A percentile compares a stretch with the other conserved stretches of the same genome.
phyloP scores from a whole-genome alignment of 1,140 invertebrate genomes.

The Pissodes strobi region DNA sequence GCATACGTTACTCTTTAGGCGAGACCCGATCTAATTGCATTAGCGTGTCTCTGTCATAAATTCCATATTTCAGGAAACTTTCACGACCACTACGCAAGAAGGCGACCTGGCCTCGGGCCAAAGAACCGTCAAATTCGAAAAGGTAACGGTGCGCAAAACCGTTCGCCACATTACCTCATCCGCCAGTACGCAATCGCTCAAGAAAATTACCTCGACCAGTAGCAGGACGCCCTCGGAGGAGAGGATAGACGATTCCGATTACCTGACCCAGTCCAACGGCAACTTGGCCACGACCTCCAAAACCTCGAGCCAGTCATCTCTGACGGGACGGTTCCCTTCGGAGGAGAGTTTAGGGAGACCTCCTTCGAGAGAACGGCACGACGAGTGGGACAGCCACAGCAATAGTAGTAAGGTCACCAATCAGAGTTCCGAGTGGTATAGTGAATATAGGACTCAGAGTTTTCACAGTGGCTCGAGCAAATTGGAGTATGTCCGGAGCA shows the following conservation, averaged over 20 bases:
- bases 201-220: slow-evolving; percentile 13
- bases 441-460: slow-evolving; percentile 62
- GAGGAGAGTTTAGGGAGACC: slow-evolving; percentile 60
- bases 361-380: slow-evolving; percentile 44
- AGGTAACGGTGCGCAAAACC: slow-evolving; percentile 65
- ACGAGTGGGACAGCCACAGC: slow-evolving; percentile 43
- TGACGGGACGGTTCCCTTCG: slow-evolving; percentile 61
- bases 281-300: slow-evolving; percentile 59
- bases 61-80: slow-evolving; percentile 63
- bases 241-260: slow-evolving; percentile 62
- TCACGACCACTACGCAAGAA: slow-evolving; percentile 65
- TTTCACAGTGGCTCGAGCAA: slow-evolving; percentile 60
- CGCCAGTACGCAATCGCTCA: slow-evolving; percentile 34
- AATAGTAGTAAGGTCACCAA: slow-evolving; percentile 44
- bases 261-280: slow-evolving; percentile 61
- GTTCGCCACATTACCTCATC: slow-evolving; percentile 55
- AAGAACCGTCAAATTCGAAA: slow-evolving; percentile 69
- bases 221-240: slow-evolving; percentile 64
- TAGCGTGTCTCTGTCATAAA: no score
- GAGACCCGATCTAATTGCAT: no score
- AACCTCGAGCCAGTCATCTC: slow-evolving; percentile 54
- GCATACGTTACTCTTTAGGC: no score
- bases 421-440: slow-evolving; percentile 62
- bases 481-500: slow-evolving; percentile 63
- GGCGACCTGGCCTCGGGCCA: slow-evolving; percentile 64